These are phyloP conservation scores for Drosophila sturtevanti DNA, from an alignment of 1,140 invertebrate species.

Conservation along the genomic window DNA sequence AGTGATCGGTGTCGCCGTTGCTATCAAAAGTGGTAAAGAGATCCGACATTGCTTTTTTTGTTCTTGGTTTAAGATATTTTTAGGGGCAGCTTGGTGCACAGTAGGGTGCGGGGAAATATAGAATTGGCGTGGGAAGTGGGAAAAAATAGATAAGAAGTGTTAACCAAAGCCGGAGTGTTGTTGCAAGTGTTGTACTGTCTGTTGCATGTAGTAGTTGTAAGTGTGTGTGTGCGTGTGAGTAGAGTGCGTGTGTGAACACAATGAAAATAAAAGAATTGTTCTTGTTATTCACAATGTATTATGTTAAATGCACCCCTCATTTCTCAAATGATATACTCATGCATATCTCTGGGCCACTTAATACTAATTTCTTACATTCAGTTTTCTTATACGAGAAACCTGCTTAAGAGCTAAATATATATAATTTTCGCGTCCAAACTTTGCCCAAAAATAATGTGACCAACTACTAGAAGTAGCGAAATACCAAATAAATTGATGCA, in stretches of 20 bases:
- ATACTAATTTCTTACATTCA: background rate
- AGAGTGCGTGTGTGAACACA: constrained; percentile 15
- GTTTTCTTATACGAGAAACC: background rate
- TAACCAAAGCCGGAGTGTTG: constrained; percentile 37
- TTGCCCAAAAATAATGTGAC: background rate
- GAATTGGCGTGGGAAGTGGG: background rate
- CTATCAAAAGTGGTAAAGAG: constrained; percentile 80
- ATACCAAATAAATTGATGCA: no score
- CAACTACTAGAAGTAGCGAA: background rate
- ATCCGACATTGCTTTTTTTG: constrained; percentile 68
- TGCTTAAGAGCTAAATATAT: background rate
- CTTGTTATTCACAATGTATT: constrained; percentile 24
- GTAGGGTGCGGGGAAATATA: constrained; percentile 9
- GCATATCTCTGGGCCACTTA: no score
- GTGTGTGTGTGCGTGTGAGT: constrained; percentile 14
- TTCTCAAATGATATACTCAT: background rate
- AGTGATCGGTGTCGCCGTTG: constrained; percentile 64
- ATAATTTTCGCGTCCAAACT: background rate
- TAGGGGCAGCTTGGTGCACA: constrained; percentile 16
- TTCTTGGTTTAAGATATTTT: constrained; percentile 26
- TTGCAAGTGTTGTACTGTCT: constrained; percentile 26
- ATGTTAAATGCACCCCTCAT: background rate
- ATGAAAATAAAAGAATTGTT: constrained; percentile 33
- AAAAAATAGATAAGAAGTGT: constrained; percentile 16
- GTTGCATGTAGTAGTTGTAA: constrained; percentile 24